These are phyloP conservation scores for Osmerus eperlanus DNA, from an alignment of 2,113 vertebrate species.

Conservation along the genomic window DNA sequence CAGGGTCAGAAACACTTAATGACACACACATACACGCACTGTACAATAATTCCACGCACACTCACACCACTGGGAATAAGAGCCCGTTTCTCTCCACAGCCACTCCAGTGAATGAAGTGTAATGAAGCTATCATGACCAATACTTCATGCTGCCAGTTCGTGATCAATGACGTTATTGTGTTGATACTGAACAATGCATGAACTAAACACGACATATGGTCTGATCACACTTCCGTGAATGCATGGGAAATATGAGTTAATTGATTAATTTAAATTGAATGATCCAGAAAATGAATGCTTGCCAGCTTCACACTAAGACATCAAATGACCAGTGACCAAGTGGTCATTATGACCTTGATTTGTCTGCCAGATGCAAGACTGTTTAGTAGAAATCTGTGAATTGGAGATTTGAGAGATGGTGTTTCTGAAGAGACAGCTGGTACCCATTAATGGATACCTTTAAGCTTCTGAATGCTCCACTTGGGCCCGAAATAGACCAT, in stretches of 20 bases:
- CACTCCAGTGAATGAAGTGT: slow-evolving; percentile 54
- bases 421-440: slow-evolving; percentile 56
- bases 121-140: slow-evolving; percentile 57
- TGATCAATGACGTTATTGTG: too few relatives aligned
- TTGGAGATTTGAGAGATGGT: slow-evolving; percentile 26
- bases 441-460: slow-evolving; percentile 60
- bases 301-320: too few relatives aligned
- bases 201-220: too few relatives aligned
- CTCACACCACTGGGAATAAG: slow-evolving; percentile 47
- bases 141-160: slow-evolving; percentile 36
- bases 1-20: slow-evolving; percentile 28
- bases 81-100: slow-evolving; percentile 45
- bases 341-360: too few relatives aligned
- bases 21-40: slow-evolving; percentile 16
- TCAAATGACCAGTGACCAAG: too few relatives aligned
- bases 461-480: slow-evolving; percentile 62
- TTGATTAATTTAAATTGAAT: too few relatives aligned
- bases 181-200: too few relatives aligned
- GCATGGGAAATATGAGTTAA: too few relatives aligned
- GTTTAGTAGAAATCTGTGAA: slow-evolving; percentile 18
- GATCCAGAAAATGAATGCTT: too few relatives aligned
- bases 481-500: slow-evolving; percentile 65
- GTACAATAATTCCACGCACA: slow-evolving; percentile 7
- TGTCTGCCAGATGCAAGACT: background rate
- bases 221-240: too few relatives aligned